phyloP scores from a whole-genome alignment of 2,888 invertebrate species.

The Cephus rjabovi region DNA sequence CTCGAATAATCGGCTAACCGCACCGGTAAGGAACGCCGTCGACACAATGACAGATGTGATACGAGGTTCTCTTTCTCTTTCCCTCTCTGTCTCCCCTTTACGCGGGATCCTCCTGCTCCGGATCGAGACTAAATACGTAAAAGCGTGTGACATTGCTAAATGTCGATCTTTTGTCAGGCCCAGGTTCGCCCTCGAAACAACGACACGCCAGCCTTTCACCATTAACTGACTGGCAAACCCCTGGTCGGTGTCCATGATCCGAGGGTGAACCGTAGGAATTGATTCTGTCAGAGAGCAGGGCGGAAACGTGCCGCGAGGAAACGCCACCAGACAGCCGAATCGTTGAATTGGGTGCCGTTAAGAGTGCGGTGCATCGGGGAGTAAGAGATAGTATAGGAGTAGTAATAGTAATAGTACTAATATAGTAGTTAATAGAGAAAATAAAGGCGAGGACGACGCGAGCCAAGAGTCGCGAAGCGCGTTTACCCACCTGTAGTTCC shows the following conservation, averaged over 20 bases:
- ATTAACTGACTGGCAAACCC: not conserved
- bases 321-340: conserved; percentile 54
- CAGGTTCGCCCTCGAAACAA: not conserved
- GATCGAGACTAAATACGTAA: not conserved
- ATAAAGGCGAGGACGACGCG: not conserved
- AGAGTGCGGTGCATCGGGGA: conserved; percentile 44
- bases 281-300: not conserved
- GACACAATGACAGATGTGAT: not conserved
- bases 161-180: not conserved
- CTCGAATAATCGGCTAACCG: not conserved
- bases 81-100: not conserved
- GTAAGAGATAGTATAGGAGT: conserved; percentile 9
- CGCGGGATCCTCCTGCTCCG: not conserved
- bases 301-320: conserved; percentile 9
- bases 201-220: not conserved
- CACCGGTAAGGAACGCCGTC: not conserved
- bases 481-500: conserved; percentile 62
- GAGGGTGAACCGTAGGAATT: not conserved
- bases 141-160: not conserved
- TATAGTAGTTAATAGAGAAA: conserved; percentile 3
- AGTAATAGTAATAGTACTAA: conserved; percentile 10
- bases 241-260: not conserved
- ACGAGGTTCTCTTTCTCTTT: not conserved
- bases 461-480: not conserved
- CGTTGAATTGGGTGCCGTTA: conserved; percentile 34